Evolutionary conservation across 2,113 vertebrate species (phyloP), one percentile per base, ranked within the genome.

Genomic region (Tetraodon nigroviridis): DNA sequence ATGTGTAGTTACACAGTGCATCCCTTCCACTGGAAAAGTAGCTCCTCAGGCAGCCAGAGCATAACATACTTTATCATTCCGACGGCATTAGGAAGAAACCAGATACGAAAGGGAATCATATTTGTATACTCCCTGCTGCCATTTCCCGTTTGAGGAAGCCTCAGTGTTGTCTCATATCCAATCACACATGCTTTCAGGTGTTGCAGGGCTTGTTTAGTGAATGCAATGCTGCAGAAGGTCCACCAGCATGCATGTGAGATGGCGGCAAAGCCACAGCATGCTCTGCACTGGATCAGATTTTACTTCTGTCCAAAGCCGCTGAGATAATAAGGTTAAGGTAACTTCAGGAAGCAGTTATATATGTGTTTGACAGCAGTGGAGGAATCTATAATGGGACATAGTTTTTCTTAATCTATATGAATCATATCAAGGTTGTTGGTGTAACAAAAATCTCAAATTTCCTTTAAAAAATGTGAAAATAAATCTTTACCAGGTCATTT

Each of bases 91-190:
- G 4, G 47, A 57, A 53, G 76, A 67, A 69, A 80, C 49, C 54
- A 27, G 67, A 81, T 75, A 77, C 71, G 58, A 75, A 79, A 75
- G 65, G 66, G 69, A 78, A 72, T 51, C 59, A 40, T 22, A 47
- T 46, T 57, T 67, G 41, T n/a, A 58, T 16, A 15, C 24, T 1
- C 32, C 32, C 27, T 66, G 32, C 52, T 60, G 32, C 19, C 22
- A 53, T 53, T 63, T 49, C 19, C 12, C n/a, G 15, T 67, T 70
- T 65, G 18, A 64, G 37, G 58, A 45, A 45, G 48, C 29, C 17
- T 0, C 0, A 14, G 11, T 17, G 18, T 19, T 56, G 59, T 61
- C 57, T 37, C 32, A 37, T 12, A 37, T 37, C 8, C 32, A 37
- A 17, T 17, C 44, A 46, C 44, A 58, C 44, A 61, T 63, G 42